Percentiles rank a stretch among this genome's conserved stretches.
phyloP scores from a whole-genome alignment of 2,797 vertebrate species.

The Columba guinea region DNA sequence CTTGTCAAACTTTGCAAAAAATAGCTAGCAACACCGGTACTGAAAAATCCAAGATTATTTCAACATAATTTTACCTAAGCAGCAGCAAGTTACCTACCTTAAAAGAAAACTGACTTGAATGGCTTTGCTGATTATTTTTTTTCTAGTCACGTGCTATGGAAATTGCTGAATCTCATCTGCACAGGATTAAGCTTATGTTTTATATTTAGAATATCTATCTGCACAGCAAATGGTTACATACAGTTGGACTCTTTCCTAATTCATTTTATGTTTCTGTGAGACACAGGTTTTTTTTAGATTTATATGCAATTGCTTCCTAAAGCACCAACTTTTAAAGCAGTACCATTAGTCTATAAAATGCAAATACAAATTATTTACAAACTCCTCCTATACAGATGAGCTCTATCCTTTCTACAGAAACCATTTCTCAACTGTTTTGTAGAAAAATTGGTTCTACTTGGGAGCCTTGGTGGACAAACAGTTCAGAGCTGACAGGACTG shows the following conservation, averaged over 20 bases:
- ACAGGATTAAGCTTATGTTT: constrained; percentile 6
- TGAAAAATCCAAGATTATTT: not conserved
- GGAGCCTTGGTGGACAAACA: not conserved
- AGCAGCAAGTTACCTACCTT: not conserved
- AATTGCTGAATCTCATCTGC: not conserved
- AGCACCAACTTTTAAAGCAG: not conserved
- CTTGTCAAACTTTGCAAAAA: not conserved
- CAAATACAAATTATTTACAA: not conserved
- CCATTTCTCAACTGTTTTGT: not conserved
- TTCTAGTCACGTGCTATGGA: not conserved
- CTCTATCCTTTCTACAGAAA: not conserved
- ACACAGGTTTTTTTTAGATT: not conserved
- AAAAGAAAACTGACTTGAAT: not conserved
- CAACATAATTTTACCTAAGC: not conserved
- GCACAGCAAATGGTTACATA: not conserved
- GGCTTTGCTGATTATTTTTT: not conserved
- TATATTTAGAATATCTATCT: not conserved
- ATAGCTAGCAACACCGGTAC: not conserved
- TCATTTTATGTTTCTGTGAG: not conserved
- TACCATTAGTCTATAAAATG: not conserved
- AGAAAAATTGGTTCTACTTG: not conserved
- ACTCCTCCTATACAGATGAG: not conserved
- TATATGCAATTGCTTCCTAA: not conserved
- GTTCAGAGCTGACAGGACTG: not conserved
- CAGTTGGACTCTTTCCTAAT: not conserved